These are phyloP conservation scores for Syrmaticus mikado DNA, from an alignment of 2,113 vertebrate genomes.

Conservation along the genomic window DNA sequence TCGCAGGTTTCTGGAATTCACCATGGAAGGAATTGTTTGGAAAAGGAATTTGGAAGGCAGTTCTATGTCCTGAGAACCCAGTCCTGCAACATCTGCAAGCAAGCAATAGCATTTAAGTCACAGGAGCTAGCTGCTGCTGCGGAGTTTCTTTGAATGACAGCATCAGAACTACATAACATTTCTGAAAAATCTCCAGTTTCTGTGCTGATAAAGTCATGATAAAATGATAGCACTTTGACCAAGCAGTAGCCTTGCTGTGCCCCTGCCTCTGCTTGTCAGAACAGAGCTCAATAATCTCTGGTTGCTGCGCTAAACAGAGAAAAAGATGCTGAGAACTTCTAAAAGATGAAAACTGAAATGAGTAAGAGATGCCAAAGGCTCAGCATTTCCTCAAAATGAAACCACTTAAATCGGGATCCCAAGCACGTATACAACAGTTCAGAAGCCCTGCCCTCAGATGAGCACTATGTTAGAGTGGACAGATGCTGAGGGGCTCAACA, in stretches of 20 bases:
- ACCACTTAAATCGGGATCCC: not conserved
- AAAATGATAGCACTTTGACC: not conserved
- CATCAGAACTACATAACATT: not conserved
- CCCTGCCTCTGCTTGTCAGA: not conserved
- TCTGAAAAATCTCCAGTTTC: not conserved
- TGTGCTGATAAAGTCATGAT: not conserved
- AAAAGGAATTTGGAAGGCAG: not conserved
- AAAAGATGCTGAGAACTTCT: not conserved
- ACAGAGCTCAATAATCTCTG: not conserved
- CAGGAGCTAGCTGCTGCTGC: not conserved
- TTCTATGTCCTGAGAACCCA: not conserved
- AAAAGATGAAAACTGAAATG: not conserved
- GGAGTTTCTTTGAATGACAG: not conserved
- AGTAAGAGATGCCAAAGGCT: not conserved
- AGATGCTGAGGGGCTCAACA: not conserved
- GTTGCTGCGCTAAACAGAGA: not conserved
- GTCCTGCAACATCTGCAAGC: not conserved
- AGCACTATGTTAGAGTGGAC: not conserved
- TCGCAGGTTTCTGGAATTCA: not conserved
- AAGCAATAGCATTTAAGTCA: not conserved
- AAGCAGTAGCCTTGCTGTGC: not conserved
- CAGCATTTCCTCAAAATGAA: not conserved
- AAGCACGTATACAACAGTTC: not conserved
- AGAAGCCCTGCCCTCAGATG: not conserved
- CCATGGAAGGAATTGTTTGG: not conserved